Conservation (phyloP, 1,140 invertebrate genomes). For the Heliconius melpomene region DNA sequence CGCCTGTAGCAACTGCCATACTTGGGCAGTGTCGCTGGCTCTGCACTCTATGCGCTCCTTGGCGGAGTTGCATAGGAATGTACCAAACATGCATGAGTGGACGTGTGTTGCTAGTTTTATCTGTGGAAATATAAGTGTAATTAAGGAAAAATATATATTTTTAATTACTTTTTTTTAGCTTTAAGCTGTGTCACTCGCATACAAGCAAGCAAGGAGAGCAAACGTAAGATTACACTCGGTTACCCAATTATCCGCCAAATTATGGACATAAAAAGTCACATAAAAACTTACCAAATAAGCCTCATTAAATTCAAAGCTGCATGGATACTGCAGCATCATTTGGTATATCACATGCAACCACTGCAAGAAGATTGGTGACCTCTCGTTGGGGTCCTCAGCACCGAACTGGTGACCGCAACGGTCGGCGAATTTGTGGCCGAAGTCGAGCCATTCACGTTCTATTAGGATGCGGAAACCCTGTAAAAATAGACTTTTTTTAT, state of each 20-base stretch:
- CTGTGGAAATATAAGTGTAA: constrained; percentile 75
- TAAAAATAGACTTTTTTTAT: background rate
- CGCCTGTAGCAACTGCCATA: constrained; percentile 92
- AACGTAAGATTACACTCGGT: no score
- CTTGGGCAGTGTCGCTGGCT: constrained; percentile 89
- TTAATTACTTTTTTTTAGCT: no score
- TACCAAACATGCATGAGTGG: constrained; percentile 97
- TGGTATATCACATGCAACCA: constrained; percentile 99
- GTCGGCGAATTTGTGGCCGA: constrained; percentile 98
- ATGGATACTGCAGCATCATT: constrained; percentile 93
- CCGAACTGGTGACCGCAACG: constrained; percentile 93
- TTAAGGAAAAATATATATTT: no score
- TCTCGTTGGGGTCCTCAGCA: constrained; percentile 93
- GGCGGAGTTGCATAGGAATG: constrained; percentile 95
- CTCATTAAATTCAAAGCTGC: constrained; percentile 97
- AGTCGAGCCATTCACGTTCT: constrained; percentile 97
- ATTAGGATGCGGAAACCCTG: constrained; percentile 95
- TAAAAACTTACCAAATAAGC: constrained; percentile 88
- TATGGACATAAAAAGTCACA: background rate
- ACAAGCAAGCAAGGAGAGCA: no score
- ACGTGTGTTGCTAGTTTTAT: constrained; percentile 97
- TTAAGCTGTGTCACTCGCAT: no score
- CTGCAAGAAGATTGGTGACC: constrained; percentile 97
- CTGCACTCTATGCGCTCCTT: constrained; percentile 87
- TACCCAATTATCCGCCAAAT: no score